phyloP scores from a whole-genome alignment of 2,888 invertebrate genomes.

The Folsomia candida region DNA sequence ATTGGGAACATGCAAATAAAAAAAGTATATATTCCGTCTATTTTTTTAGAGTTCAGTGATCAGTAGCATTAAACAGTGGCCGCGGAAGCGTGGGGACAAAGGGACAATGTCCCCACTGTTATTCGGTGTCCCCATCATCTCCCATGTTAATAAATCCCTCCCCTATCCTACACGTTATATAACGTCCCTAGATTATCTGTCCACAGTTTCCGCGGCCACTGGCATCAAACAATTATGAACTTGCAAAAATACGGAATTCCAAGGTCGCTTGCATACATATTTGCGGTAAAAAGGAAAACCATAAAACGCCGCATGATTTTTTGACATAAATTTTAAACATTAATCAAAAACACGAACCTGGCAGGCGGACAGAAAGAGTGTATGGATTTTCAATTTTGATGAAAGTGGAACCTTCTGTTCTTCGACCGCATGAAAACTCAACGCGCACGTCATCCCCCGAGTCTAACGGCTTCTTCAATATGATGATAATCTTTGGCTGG shows the following conservation, averaged over 20 bases:
- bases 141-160: too few species aligned
- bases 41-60: too few species aligned
- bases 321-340: background rate
- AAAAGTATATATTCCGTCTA: background rate
- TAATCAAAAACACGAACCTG: conserved; percentile 32
- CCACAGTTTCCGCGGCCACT: too few species aligned
- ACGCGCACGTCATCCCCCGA: conserved; percentile 35
- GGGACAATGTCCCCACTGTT: too few species aligned
- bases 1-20: background rate
- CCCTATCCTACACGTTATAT: too few species aligned
- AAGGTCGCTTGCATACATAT: background rate
- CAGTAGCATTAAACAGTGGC: too few species aligned
- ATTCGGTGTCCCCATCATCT: too few species aligned
- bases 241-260: background rate
- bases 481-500: conserved; percentile 45
- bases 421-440: conserved; percentile 39
- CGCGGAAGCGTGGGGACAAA: too few species aligned
- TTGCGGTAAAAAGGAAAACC: background rate
- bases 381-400: conserved; percentile 43
- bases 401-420: conserved; percentile 22
- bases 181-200: too few species aligned
- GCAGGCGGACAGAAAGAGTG: conserved; percentile 43
- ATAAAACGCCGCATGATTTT: background rate
- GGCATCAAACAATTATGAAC: background rate
- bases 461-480: conserved; percentile 44